Conservation (phyloP, 2,888 invertebrate genomes). For the Polietes domitor region DNA sequence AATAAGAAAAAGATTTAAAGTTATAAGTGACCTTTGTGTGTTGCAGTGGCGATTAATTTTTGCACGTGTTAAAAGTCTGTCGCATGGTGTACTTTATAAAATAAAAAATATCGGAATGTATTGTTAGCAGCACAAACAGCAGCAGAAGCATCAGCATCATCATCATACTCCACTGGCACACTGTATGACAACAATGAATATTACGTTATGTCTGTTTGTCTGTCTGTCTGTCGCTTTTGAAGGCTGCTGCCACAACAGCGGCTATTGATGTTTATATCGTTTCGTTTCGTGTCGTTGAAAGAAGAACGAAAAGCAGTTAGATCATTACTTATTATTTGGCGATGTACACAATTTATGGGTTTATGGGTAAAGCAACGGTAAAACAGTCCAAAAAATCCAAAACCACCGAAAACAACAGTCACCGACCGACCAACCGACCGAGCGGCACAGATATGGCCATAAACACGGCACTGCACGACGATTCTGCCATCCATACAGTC, state of each 20-base stretch:
- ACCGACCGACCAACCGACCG: background rate
- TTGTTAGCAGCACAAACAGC: background rate
- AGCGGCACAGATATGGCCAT: constrained; percentile 11
- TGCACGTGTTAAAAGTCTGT: background rate
- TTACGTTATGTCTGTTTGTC: constrained; percentile 27
- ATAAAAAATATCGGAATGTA: background rate
- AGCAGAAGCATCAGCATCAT: constrained; percentile 13
- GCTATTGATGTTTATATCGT: background rate
- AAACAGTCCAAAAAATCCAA: constrained; percentile 43
- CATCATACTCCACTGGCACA: constrained; percentile 56
- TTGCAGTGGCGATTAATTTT: no score
- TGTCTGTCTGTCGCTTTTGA: constrained; percentile 36
- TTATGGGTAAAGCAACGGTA: constrained; percentile 76
- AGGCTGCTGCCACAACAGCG: constrained; percentile 29
- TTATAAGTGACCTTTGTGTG: no score
- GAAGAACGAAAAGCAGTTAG: constrained; percentile 43
- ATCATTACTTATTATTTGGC: constrained; percentile 53
- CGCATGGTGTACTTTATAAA: background rate
- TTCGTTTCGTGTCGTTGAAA: background rate
- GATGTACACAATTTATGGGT: constrained; percentile 73
- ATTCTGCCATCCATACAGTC: constrained; percentile 5
- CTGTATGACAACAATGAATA: constrained; percentile 39
- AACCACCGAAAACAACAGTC: constrained; percentile 7
- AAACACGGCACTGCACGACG: constrained; percentile 15
- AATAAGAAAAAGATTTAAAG: no score